These are phyloP conservation scores for Alethe diademata DNA, from an alignment of 2,113 vertebrate species.

Conservation along the genomic window DNA sequence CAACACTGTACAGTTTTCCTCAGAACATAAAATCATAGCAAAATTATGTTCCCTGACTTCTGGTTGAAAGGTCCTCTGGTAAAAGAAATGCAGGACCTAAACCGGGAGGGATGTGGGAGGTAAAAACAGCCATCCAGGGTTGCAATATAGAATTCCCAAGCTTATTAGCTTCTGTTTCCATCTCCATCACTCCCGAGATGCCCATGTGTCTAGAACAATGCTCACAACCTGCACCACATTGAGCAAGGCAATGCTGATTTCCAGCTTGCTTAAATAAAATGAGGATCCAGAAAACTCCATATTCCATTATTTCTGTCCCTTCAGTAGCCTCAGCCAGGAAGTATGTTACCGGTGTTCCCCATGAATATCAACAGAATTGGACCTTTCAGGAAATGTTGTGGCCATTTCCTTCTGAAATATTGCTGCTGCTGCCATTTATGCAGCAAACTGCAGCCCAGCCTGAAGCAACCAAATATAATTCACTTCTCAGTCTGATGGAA, in stretches of 20 bases:
- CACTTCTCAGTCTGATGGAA: neutral
- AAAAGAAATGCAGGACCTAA: neutral
- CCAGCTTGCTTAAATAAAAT: neutral
- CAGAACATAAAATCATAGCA: neutral
- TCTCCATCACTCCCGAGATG: neutral
- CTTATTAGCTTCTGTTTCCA: neutral
- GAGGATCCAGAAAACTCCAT: neutral
- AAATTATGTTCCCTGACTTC: neutral
- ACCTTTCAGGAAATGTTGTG: neutral
- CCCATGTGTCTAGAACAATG: neutral
- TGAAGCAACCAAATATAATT: neutral
- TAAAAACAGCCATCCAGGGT: accelerated
- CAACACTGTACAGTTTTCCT: neutral
- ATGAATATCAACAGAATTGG: neutral
- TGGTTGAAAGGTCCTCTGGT: neutral
- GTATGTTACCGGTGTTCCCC: neutral
- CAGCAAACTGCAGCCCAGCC: neutral
- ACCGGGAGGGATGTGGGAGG: neutral
- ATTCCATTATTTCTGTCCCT: neutral
- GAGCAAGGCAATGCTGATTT: neutral
- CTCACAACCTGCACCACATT: neutral
- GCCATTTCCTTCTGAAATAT: neutral
- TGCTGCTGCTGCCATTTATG: neutral
- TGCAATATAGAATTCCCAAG: neutral
- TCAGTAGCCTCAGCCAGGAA: neutral